A percentile compares a stretch with the other conserved stretches of the same genome.
phyloP scores from a whole-genome alignment of 2,113 vertebrate genomes.

The Pituophis catenifer region DNA sequence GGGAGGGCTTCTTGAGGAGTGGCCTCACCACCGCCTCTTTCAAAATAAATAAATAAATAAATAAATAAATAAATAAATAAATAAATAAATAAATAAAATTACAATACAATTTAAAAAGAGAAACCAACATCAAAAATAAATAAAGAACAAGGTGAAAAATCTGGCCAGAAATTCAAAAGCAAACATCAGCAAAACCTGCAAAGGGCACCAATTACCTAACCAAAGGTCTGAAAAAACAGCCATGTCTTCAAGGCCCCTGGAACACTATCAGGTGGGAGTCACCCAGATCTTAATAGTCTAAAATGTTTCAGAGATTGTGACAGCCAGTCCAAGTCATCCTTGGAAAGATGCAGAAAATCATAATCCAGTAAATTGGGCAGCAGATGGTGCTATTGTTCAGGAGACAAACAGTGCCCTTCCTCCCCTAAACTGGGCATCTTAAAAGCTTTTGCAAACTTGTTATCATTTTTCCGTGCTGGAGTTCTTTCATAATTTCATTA shows the following conservation, averaged over 20 bases:
- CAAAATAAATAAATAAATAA: too few species aligned
- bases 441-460: slow-evolving; percentile 17
- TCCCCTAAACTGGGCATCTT: neutral
- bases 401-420: slow-evolving; percentile 20
- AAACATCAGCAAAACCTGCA: neutral
- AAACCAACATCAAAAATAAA: neutral
- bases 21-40: too few species aligned
- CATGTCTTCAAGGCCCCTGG: neutral
- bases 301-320: neutral
- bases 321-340: neutral
- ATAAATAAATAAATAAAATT: neutral
- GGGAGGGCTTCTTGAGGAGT: too few species aligned
- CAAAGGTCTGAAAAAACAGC: neutral
- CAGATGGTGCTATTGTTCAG: slow-evolving; percentile 69
- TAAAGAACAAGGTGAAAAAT: neutral
- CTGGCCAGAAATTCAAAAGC: neutral
- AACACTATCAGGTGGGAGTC: neutral
- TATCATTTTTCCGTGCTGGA: slow-evolving; percentile 14
- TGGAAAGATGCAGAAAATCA: neutral
- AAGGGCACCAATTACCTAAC: neutral
- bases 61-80: too few species aligned
- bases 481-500: slow-evolving; percentile 53
- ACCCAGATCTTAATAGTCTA: neutral
- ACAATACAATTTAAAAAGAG: neutral
- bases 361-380: neutral